A percentile compares a stretch with the other conserved stretches of the same genome.
Evolutionary conservation across 2,888 invertebrate genomes (phyloP).

Genomic region (Sinodicranocentrus sp.): DNA sequence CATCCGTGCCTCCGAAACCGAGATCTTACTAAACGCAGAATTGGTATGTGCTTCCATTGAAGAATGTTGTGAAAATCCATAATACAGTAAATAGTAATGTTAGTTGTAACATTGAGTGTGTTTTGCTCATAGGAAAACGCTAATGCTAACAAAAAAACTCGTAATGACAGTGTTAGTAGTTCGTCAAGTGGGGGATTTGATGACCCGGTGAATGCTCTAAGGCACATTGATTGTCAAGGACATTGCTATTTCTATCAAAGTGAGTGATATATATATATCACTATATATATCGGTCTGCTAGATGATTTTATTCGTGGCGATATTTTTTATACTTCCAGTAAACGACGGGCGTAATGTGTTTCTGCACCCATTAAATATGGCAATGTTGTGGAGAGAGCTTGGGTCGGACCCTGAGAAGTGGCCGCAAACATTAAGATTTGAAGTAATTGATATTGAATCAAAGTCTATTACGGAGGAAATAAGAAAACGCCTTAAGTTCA

Average conservation of each 20-base stretch:
- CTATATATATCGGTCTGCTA: background rate
- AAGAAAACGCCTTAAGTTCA: conserved; percentile 86
- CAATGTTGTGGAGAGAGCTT: conserved; percentile 92
- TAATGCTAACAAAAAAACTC: no score
- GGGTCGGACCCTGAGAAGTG: conserved; percentile 87
- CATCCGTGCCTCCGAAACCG: background rate
- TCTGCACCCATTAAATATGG: conserved; percentile 92
- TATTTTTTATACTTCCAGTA: conserved; percentile 81
- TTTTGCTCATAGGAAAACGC: no score
- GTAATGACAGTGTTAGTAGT: conserved; percentile 77
- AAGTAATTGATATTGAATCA: conserved; percentile 91
- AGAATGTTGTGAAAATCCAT: no score
- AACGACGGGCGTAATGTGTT: conserved; percentile 95
- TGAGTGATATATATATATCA: conserved; percentile 77
- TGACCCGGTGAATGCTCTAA: background rate
- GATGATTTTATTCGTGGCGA: background rate
- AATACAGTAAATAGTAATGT: no score
- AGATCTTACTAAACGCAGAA: no score
- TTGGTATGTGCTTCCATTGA: no score
- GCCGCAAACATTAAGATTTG: conserved; percentile 86
- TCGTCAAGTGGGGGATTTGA: conserved; percentile 70
- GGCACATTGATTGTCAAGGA: conserved; percentile 79
- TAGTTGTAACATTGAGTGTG: no score
- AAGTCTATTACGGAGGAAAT: conserved; percentile 91
- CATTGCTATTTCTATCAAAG: conserved; percentile 92